Evolutionary conservation across 1,140 invertebrate genomes (phyloP).

Genomic region (Magallana ariakensis): DNA sequence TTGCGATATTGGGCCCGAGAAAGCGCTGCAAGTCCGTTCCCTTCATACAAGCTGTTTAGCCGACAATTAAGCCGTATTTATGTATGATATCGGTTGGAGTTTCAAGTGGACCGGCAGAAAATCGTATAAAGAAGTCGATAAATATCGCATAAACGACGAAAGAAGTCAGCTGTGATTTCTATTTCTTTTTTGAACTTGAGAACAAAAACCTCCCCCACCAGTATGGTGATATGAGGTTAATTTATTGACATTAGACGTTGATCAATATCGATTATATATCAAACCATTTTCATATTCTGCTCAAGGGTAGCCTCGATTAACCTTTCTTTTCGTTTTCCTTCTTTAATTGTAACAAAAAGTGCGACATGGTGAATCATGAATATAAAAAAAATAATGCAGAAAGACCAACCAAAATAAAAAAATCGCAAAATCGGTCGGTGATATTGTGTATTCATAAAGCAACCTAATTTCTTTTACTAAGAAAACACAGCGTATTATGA

Average conservation of each 20-base stretch:
- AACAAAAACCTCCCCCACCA: conserved; percentile 30
- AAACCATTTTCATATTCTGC: background rate
- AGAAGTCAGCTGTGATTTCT: background rate
- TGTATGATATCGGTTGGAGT: background rate
- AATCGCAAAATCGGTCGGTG: too few species aligned
- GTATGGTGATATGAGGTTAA: conserved; percentile 33
- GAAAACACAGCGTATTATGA: too few species aligned
- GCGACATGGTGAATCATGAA: background rate
- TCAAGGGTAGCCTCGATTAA: background rate
- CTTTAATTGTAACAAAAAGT: background rate
- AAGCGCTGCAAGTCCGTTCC: too few species aligned
- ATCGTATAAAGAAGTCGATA: conserved; percentile 8
- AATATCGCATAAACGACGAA: conserved; percentile 11
- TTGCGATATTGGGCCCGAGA: too few species aligned
- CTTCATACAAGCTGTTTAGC: background rate
- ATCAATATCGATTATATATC: background rate
- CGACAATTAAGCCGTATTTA: background rate
- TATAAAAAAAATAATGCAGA: too few species aligned
- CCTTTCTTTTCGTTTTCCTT: background rate
- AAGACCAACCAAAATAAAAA: too few species aligned
- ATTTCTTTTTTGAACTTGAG: background rate
- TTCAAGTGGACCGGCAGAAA: background rate
- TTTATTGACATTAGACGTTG: background rate
- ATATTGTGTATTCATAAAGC: too few species aligned
- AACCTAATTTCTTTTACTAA: too few species aligned